A percentile compares a stretch with the other conserved stretches of the same genome.
These are phyloP conservation scores for Drosophila punjabiensis DNA, from an alignment of 1,140 invertebrate species.

Conservation along the genomic window DNA sequence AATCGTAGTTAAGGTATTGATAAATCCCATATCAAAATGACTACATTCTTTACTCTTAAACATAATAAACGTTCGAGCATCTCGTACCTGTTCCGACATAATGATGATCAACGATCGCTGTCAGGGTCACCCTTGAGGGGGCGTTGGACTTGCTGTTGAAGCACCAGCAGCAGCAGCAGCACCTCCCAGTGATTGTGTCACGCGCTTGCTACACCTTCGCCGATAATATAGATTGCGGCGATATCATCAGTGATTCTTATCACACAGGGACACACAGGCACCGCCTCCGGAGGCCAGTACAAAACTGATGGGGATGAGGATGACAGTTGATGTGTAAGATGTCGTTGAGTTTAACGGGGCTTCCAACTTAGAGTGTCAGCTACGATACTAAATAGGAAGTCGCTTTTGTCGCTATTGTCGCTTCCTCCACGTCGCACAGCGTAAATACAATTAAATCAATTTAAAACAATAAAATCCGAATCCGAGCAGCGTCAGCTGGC, in stretches of 20 bases:
- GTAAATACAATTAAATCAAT: conserved; percentile 83
- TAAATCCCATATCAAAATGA: conserved; percentile 19
- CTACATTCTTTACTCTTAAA: conserved; percentile 21
- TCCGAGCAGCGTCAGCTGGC: conserved; percentile 25
- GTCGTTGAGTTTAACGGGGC: conserved; percentile 31
- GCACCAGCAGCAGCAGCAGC: conserved; percentile 11
- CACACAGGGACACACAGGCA: conserved; percentile 27
- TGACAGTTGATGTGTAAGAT: conserved; percentile 32
- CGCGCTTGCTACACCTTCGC: conserved; percentile 29
- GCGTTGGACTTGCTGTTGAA: conserved; percentile 43
- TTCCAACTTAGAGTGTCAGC: conserved; percentile 40
- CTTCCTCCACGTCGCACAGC: conserved; percentile 60
- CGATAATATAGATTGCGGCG: conserved; percentile 18
- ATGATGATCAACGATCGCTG: conserved; percentile 41
- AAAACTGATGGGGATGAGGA: conserved; percentile 44
- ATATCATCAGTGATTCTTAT: conserved; percentile 37
- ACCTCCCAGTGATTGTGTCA: conserved; percentile 28
- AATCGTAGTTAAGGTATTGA: conserved; percentile 6
- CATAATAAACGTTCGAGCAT: conserved; percentile 6
- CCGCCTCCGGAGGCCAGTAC: conserved; percentile 12
- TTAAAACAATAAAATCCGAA: conserved; percentile 77
- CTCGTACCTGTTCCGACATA: conserved; percentile 48
- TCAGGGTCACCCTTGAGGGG: conserved; percentile 41
- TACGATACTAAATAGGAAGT: conserved; percentile 70
- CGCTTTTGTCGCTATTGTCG: conserved; percentile 31